Evolutionary conservation across 2,888 invertebrate species (phyloP), one percentile per base, ranked within the genome.

Genomic region (Ophion ventricosus): DNA sequence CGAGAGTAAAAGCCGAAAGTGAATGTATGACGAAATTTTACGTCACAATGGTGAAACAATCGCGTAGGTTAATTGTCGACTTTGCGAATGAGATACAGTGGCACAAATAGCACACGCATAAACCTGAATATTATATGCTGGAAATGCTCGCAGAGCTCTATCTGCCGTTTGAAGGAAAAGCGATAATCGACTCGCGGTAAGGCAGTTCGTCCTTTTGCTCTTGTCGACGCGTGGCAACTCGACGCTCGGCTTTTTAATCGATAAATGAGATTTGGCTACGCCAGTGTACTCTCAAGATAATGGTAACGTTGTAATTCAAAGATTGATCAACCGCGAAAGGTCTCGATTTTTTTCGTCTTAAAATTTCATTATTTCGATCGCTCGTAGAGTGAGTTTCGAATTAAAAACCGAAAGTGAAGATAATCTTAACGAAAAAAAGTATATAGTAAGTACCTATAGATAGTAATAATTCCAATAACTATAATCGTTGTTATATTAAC

Each of bases 161-260:
- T 73, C 75, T 80, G 78, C 83, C 74, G 82, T 70, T 77, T 72
- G 82, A 84, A 57, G 76, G 75, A 35, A 81, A 83, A 82, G 75
- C 81, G 85, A 86, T 87, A 82, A 87, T 87, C 87, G 87, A 87
- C 87, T 85, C 84, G 87, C 87, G 87, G 86, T 87, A 87, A 87
- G 85, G 87, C 86, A 87, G 87, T 86, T 85, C 78, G 86, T 87
- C 84, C 86, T 87, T 78, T 78, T 80, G 81, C 85, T 78, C 83
- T 83, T 87, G 85, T 86, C 85, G 83, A 86, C 86, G 75, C 64
- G 72, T 56, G 73, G 76, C 75, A 66, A 72, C 64, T 72, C 77
- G 81, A 82, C 86, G 83, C 85, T 80, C 75, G 86, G 80, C 77
- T 84, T 66, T 80, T 78, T 54, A 70, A 75, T 70, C 59, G 43